These are phyloP conservation scores for Henicopernis longicauda DNA, from an alignment of 2,113 vertebrate genomes.

Conservation along the genomic window DNA sequence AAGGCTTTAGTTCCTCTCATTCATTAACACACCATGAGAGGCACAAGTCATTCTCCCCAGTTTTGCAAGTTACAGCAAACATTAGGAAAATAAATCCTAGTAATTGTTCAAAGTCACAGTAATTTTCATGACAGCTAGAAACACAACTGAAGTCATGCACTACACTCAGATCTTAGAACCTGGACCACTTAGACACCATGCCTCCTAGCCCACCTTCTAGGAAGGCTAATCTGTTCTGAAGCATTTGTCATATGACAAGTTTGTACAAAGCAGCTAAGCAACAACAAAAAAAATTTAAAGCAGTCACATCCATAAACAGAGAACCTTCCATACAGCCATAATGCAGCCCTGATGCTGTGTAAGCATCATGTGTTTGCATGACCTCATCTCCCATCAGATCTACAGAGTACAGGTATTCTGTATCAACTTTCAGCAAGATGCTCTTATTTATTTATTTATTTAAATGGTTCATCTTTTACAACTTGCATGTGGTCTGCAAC, in stretches of 20 bases:
- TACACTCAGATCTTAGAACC: rapidly evolving
- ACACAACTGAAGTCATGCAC: background rate
- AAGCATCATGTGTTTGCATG: background rate
- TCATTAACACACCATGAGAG: background rate
- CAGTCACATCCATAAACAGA: too few species aligned
- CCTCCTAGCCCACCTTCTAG: background rate
- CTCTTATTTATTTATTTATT: background rate
- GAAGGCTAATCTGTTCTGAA: background rate
- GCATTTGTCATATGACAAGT: too few species aligned
- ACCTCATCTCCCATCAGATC: background rate
- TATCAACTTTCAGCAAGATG: background rate
- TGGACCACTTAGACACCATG: rapidly evolving
- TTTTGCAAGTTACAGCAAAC: background rate
- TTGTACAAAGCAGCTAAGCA: background rate
- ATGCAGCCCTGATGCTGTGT: background rate
- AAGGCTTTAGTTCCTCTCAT: background rate
- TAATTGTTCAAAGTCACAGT: background rate
- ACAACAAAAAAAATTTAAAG: background rate
- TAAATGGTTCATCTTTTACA: background rate
- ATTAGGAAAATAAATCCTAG: background rate
- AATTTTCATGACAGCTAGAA: background rate
- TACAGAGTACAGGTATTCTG: background rate
- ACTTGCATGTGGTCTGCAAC: background rate
- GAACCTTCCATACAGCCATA: background rate
- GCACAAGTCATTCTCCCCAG: background rate